Base-by-base conservation (phyloP, 1,140 invertebrate genomes). In the Temnothorax nylanderi region DNA sequence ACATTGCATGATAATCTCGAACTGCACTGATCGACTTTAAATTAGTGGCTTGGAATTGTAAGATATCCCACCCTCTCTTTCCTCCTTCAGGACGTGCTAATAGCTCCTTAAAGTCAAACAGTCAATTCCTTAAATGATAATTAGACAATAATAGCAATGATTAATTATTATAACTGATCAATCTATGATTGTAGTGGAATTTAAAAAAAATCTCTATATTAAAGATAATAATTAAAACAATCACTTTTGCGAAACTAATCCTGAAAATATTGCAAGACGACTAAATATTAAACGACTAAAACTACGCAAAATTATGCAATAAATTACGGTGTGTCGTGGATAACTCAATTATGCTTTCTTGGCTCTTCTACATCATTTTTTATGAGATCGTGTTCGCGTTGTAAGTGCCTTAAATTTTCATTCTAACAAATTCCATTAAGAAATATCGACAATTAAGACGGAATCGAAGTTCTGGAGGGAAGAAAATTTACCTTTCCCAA, bases 401-500 rank as follows among this genome's bases (percentile, higher is more conserved):
- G 18, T 37, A 41, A 75, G 34, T 18, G n/a, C 54, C 4, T 58
- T 75, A 56, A 67, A 78, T 78, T 18, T 80, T 77, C 37, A 64
- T 78, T 69, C 13, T 80, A 54, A 69, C 37, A 64, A 78, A 69
- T 47, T 54, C 32, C n/a, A 65, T 8, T 26, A 54, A 69, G 32
- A 54, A 80, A 54, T 80, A 80, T 54, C 34, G 34, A 41, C 47
- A 65, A 80, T 80, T 67, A 80, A 54, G n/a, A 80, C 8, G 10
- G 67, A 69, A 80, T 26, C 13, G 34, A 80, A 65, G 32, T 21
- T 21, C 13, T 16, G 3, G 13, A 51, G 11, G 18, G n/a, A 51
- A 65, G 47, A 65, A 65, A 21, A 13, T 34, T 49, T 32, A 49
- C 10, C 16, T 64, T 51, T 41, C 16, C 32, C 34, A 18, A 64